phyloP scores from a whole-genome alignment of 23 tunicate species.

The Botrylloides violaceus region DNA sequence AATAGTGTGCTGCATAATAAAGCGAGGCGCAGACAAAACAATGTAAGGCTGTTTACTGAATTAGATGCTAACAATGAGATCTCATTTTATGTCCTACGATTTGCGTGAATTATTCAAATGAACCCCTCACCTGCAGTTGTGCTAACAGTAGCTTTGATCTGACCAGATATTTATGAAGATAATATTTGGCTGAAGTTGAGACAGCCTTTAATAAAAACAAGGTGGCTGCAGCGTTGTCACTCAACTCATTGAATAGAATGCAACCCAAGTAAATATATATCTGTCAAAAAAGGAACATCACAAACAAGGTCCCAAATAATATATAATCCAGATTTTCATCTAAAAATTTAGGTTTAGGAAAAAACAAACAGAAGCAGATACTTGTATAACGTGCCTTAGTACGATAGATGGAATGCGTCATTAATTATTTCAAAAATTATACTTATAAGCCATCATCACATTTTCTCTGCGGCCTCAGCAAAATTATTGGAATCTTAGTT shows the following conservation, averaged over 20 bases:
- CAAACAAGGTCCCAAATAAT: too few relatives aligned
- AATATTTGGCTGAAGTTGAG: constrained; percentile 24
- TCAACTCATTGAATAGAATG: constrained; percentile 21
- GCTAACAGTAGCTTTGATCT: constrained; percentile 32
- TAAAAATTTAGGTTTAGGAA: not conserved
- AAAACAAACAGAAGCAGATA: not conserved
- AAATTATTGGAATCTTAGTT: not conserved
- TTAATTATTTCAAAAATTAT: not conserved
- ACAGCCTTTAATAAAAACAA: constrained; percentile 48
- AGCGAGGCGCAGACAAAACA: too few relatives aligned
- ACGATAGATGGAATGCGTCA: not conserved
- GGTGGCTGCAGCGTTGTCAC: constrained; percentile 36
- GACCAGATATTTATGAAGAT: constrained; percentile 23
- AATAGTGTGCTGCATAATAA: too few relatives aligned
- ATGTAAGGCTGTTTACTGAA: too few relatives aligned
- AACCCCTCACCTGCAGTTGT: constrained; percentile 59
- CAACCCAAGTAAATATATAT: constrained; percentile 30
- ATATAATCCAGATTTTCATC: too few relatives aligned
- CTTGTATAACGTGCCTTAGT: not conserved
- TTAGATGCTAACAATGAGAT: too few relatives aligned
- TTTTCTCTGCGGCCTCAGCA: too few relatives aligned
- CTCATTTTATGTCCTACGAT: not conserved
- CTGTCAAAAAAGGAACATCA: too few relatives aligned
- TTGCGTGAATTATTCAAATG: too few relatives aligned
- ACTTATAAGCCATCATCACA: not conserved